A percentile compares a stretch with the other conserved stretches of the same genome.
phyloP scores from a whole-genome alignment of 2,888 invertebrate species.

The Plagiodera versicolora region DNA sequence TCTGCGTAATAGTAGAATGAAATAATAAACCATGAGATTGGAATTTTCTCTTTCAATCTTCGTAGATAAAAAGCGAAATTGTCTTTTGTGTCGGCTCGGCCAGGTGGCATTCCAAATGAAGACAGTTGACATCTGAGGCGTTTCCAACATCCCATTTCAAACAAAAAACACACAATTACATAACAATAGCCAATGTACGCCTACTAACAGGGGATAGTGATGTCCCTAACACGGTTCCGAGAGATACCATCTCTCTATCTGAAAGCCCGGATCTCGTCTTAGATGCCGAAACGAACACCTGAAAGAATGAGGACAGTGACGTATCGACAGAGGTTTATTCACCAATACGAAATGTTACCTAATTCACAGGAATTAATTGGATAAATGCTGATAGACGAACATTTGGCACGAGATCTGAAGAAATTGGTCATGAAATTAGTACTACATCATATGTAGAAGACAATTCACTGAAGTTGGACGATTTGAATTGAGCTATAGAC shows the following conservation, averaged over 20 bases:
- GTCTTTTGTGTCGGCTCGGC: constrained; percentile 38
- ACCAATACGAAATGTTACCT: no score
- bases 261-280: constrained; percentile 43
- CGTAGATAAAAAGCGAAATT: constrained; percentile 30
- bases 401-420: no score
- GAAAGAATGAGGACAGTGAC: constrained; percentile 33
- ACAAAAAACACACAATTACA: constrained; percentile 56
- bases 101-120: constrained; percentile 52
- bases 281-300: constrained; percentile 46
- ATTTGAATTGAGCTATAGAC: no score
- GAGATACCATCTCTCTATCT: constrained; percentile 46
- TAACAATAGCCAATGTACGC: constrained; percentile 56
- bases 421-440: no score
- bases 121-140: constrained; percentile 55
- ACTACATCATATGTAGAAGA: no score
- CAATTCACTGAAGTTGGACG: no score
- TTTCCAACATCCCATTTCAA: constrained; percentile 53
- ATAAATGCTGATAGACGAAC: no score
- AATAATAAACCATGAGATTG: constrained; percentile 30
- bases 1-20: constrained; percentile 4
- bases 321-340: background rate
- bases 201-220: constrained; percentile 55
- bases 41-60: constrained; percentile 37
- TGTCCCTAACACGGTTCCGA: constrained; percentile 51
- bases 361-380: no score